Evolutionary conservation across 1,140 invertebrate species (phyloP), one percentile per base, ranked within the genome.

Genomic region (Geopemphigus sp.): DNA sequence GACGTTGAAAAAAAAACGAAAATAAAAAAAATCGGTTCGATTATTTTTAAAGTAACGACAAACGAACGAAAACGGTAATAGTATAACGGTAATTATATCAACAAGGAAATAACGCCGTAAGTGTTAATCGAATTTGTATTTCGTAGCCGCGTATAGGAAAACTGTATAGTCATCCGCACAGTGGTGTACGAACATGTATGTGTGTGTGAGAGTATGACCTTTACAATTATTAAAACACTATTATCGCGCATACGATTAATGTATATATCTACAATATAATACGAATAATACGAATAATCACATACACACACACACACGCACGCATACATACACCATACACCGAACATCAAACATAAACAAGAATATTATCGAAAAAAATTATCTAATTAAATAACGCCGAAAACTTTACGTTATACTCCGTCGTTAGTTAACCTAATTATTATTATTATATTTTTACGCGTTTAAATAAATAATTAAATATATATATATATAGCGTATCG

Each of bases 401-500:
- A 68, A 15, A 47, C 24, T 47, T 22, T 24, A 47, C n/a, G 22
- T 45, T 66, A 47, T 24, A 12, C 5, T 50, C 1, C 39, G 64
- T 68, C 22, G 15, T n/a, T n/a, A n/a, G 66, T 26, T 68, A 50
- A 50, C 66, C 64, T 15, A 50, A 22, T 68, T 68, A 5, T 68
- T 68, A n/a, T 29, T 32, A n/a, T 39, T 1, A 50, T 50, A 12
- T 12, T 12, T 63, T 61, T 61, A 2, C 10, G 11, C 24, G 14
- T 15, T 63, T 63, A 32, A 32, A 19, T 63, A 29, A 63, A n/a
- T 32, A 15, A 0, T 32, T 1, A 19, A 3, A 54, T 8, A 39
- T 39, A 39, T 8, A 8, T 39, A 19, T 50, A 68, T 12, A 47
- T 5, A 24, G 64, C 4, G 66, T 19, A 15, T 68, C 14, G 15